These are phyloP conservation scores for Notospermus geniculatus DNA, from an alignment of 1,140 invertebrate genomes.

Conservation along the genomic window DNA sequence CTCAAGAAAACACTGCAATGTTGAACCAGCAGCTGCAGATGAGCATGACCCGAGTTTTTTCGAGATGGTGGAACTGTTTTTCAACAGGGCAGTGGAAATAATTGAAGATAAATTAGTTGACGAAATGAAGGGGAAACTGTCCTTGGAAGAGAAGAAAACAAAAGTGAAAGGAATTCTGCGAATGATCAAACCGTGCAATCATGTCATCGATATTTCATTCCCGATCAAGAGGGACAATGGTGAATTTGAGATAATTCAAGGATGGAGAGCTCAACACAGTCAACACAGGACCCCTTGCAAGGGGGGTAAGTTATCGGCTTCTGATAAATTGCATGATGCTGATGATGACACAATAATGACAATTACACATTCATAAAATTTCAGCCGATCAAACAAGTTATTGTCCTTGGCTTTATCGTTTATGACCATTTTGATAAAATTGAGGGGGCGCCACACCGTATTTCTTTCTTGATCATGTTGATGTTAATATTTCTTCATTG, in stretches of 20 bases:
- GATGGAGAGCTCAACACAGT: conserved; percentile 95
- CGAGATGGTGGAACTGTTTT: conserved; percentile 50
- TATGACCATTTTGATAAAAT: too few species aligned
- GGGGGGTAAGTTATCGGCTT: conserved; percentile 70
- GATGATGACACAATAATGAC: too few species aligned
- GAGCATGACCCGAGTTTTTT: conserved; percentile 29
- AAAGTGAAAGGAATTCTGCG: conserved; percentile 85
- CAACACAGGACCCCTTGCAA: conserved; percentile 95
- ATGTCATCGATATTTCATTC: conserved; percentile 90
- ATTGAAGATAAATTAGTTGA: conserved; percentile 88
- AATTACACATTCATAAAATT: too few species aligned
- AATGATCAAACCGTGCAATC: conserved; percentile 92
- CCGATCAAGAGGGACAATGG: conserved; percentile 93
- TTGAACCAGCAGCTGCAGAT: too few species aligned
- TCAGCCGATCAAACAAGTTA: too few species aligned
- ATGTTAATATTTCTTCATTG: conserved; percentile 26
- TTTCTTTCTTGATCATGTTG: too few species aligned
- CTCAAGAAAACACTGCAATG: too few species aligned
- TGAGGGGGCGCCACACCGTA: too few species aligned
- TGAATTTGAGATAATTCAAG: conserved; percentile 94
- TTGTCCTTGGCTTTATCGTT: too few species aligned
- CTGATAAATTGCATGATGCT: too few species aligned
- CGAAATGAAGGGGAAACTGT: conserved; percentile 68
- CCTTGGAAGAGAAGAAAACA: conserved; percentile 82
- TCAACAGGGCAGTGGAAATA: conserved; percentile 60